Evolutionary conservation across 2,113 vertebrate species (phyloP), one percentile per base, ranked within the genome.

Genomic region (rabbit (Oryctolagus cuniculus)): DNA sequence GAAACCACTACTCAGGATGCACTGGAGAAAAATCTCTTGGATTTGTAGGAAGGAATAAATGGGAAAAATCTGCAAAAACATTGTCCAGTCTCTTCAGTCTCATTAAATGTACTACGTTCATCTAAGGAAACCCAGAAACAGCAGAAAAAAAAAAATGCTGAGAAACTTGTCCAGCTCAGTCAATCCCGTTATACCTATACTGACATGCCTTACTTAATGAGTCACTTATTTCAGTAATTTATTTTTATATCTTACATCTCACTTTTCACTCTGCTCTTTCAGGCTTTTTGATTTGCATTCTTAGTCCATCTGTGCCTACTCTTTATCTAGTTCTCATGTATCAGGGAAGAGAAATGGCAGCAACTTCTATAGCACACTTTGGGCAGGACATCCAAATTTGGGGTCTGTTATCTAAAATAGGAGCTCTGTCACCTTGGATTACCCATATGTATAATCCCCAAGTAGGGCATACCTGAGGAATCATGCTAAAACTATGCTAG

Each of bases 1-100:
- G 55, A 80, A 92, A 36, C 13, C 51, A 75, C 8, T 34, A 16
- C 13, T 80, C 24, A 81, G 19, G 15, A 19, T 17, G 69, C 27
- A 34, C 38, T 66, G 79, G 9, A 79, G 36, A 84, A 10, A 78
- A 58, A 53, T 29, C 16, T 12, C 21, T n/a, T 53, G 24, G 34
- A n/a, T 85, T 84, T 89, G 10, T 53, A 70, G 63, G 69, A n/a
- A n/a, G 77, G 16, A 89, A 27, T 19, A 87, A 83, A 87, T 55
- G 36, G 31, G 87, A 90, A 78, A 83, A 61, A 44, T 82, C 63
- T 87, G 13, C 44, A 21, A 87, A 84, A 88, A 88, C 22, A 25
- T 16, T 69, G 17, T 79, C 38, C 29, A 36, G 13, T 44, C 31
- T 79, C 64, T 80, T 83, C n/a, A 53, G 58, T 31, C 17, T 22